Evolutionary conservation across 2,113 vertebrate genomes (phyloP).

Genomic region (Anoplopoma fimbria): DNA sequence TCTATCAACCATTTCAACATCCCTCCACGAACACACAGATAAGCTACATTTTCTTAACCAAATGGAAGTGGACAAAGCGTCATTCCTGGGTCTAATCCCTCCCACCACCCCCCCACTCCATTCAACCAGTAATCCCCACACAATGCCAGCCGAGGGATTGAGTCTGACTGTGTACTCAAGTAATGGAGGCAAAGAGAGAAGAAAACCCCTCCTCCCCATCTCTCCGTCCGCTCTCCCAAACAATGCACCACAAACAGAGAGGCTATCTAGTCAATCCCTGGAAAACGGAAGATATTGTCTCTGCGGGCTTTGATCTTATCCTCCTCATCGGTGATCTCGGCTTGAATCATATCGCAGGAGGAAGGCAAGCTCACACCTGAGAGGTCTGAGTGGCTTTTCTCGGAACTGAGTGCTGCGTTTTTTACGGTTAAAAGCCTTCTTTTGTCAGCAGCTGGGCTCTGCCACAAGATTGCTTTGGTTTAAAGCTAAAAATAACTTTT

Average conservation of each 20-base stretch:
- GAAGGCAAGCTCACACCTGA: slow-evolving; percentile 68
- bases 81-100: slow-evolving; percentile 39
- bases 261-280: slow-evolving; percentile 47
- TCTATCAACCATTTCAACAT: neutral
- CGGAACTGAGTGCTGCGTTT: slow-evolving; percentile 32
- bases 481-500: neutral
- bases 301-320: slow-evolving; percentile 61
- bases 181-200: slow-evolving; percentile 60
- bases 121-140: slow-evolving; percentile 66
- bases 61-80: slow-evolving; percentile 23
- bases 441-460: slow-evolving; percentile 41
- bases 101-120: slow-evolving; percentile 19
- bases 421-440: slow-evolving; percentile 37
- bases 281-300: slow-evolving; percentile 39
- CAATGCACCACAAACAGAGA: slow-evolving; percentile 75
- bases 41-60: neutral
- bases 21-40: slow-evolving; percentile 7
- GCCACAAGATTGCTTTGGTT: slow-evolving; percentile 12
- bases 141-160: slow-evolving; percentile 64
- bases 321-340: slow-evolving; percentile 7
- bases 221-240: slow-evolving; percentile 46
- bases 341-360: slow-evolving; percentile 45
- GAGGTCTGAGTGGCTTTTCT: slow-evolving; percentile 29
- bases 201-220: slow-evolving; percentile 3
- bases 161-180: slow-evolving; percentile 70